Conservation (phyloP, 2,888 invertebrate genomes). For the Ariolimax columbianus region DNA sequence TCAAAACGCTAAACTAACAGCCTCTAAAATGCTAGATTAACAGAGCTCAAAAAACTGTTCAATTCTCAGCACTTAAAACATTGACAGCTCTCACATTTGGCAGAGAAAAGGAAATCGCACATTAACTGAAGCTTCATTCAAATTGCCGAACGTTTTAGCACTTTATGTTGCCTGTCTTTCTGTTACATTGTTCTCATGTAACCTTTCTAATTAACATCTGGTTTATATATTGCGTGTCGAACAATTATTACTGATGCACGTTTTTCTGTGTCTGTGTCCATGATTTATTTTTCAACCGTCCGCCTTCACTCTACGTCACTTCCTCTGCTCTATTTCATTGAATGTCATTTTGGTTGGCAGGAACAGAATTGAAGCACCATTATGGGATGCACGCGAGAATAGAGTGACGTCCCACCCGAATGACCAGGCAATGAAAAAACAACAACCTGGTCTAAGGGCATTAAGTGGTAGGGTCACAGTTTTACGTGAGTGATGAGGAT, state of each 20-base stretch:
- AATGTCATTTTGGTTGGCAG: background rate
- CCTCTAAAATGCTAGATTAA: no score
- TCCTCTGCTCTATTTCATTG: background rate
- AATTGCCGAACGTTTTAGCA: no score
- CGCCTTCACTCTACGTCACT: background rate
- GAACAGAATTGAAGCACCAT: background rate
- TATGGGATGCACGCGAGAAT: background rate
- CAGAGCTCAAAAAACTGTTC: no score
- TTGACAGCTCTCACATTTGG: no score
- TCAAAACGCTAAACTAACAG: no score
- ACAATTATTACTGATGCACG: background rate
- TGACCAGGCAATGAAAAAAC: background rate
- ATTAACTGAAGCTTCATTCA: no score
- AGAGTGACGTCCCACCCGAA: background rate
- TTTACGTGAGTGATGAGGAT: no score
- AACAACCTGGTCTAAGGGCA: no score
- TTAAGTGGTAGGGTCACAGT: no score
- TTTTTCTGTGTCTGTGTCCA: background rate
- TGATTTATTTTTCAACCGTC: background rate
- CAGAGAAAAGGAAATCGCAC: no score
- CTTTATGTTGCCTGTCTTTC: no score
- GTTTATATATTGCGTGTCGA: background rate
- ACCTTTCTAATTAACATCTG: background rate
- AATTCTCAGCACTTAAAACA: no score
- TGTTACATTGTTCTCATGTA: background rate